Percentiles rank a stretch among this genome's conserved stretches.
Evolutionary conservation across 2,888 invertebrate genomes (phyloP).

Genomic region (Plusia festucae): DNA sequence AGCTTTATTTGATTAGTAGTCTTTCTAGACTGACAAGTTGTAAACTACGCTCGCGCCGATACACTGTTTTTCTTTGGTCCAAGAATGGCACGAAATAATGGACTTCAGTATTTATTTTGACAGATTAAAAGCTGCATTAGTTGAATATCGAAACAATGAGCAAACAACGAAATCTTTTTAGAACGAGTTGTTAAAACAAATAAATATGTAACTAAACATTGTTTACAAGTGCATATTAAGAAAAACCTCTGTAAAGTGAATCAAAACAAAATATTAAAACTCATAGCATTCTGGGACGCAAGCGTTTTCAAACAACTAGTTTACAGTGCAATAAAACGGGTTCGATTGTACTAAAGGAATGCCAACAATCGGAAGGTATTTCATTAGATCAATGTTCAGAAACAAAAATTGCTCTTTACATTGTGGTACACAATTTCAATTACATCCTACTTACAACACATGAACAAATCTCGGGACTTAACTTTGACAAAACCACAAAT

Average conservation of each 20-base stretch:
- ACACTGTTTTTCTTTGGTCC: conserved; percentile 36
- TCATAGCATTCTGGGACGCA: conserved; percentile 17
- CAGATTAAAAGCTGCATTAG: conserved; percentile 44
- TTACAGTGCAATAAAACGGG: conserved; percentile 36
- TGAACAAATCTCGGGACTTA: not conserved
- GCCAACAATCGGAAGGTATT: conserved; percentile 61
- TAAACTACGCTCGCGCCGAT: conserved; percentile 28
- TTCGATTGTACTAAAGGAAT: conserved; percentile 34
- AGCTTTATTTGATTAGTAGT: conserved; percentile 44
- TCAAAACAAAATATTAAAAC: conserved; percentile 17
- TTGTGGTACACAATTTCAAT: conserved; percentile 37
- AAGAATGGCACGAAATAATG: conserved; percentile 30
- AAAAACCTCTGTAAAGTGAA: conserved; percentile 7
- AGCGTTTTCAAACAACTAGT: conserved; percentile 29
- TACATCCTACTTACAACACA: conserved; percentile 3
- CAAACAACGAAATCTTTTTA: not conserved
- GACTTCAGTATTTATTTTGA: conserved; percentile 49
- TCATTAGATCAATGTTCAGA: conserved; percentile 69
- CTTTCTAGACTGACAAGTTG: conserved; percentile 32
- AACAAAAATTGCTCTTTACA: conserved; percentile 59
- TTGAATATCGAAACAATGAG: conserved; percentile 14
- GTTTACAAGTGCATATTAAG: not conserved
- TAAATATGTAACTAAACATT: not conserved
- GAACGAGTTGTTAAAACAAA: conserved; percentile 8
- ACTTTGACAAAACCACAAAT: conserved; percentile 1